Percentiles rank a stretch among this genome's conserved stretches.
Conservation (phyloP, 2,797 vertebrate genomes). For the Hypotaenidia philippensis region DNA sequence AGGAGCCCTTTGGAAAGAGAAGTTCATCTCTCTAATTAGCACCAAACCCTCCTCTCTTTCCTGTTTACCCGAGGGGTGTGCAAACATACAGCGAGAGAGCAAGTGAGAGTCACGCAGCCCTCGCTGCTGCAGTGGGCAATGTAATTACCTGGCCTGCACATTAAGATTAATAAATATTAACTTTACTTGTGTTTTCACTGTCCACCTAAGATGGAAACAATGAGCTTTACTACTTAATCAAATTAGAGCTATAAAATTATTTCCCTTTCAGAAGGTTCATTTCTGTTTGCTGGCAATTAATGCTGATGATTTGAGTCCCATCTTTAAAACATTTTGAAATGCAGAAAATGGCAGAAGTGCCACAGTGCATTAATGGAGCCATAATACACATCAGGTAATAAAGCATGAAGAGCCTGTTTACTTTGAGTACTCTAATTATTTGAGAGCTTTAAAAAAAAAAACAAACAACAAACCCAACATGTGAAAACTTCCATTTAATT, state of each 20-base stretch:
- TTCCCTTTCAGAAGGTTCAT: slow-evolving; percentile 79
- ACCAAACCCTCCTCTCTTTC: slow-evolving; percentile 12
- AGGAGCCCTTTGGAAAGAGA: neutral
- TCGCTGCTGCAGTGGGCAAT: neutral
- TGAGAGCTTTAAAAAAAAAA: slow-evolving; percentile 75
- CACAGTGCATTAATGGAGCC: slow-evolving; percentile 77
- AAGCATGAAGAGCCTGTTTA: slow-evolving; percentile 80
- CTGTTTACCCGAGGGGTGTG: neutral
- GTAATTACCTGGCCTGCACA: slow-evolving; percentile 59
- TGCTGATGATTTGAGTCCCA: slow-evolving; percentile 71
- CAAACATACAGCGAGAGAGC: neutral
- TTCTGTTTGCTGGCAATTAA: slow-evolving; percentile 83
- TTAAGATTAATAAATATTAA: slow-evolving; percentile 81
- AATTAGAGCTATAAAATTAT: slow-evolving; percentile 81
- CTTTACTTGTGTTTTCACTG: slow-evolving; percentile 69
- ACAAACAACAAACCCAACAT: neutral
- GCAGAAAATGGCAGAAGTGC: slow-evolving; percentile 68
- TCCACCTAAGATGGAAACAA: slow-evolving; percentile 72
- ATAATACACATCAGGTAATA: slow-evolving; percentile 80
- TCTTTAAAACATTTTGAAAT: slow-evolving; percentile 71
- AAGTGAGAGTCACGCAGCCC: neutral
- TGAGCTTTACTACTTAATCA: slow-evolving; percentile 79
- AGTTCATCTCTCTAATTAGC: slow-evolving; percentile 46
- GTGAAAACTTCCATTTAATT: slow-evolving; percentile 50
- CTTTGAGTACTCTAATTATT: slow-evolving; percentile 77